A percentile compares a stretch with the other conserved stretches of the same genome.
These are phyloP conservation scores for Cephonodes hylas DNA, from an alignment of 2,888 invertebrate species.

Conservation along the genomic window DNA sequence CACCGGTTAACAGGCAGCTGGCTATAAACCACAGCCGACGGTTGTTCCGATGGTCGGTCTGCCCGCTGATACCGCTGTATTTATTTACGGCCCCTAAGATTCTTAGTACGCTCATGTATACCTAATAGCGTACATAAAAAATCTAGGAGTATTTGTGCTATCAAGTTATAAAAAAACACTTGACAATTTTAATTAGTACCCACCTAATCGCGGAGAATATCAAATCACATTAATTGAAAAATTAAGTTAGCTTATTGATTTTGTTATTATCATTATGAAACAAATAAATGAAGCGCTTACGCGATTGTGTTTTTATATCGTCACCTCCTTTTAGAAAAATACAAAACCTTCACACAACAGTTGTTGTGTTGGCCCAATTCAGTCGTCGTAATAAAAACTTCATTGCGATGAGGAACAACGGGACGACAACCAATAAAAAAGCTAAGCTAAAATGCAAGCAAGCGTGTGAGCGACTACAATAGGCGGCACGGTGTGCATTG, in stretches of 20 bases:
- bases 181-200: too few relatives aligned
- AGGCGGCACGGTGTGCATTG: constrained; percentile 44
- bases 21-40: constrained; percentile 43
- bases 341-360: too few relatives aligned
- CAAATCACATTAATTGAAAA: too few relatives aligned
- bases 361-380: too few relatives aligned
- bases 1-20: constrained; percentile 38
- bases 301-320: not conserved
- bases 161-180: not conserved
- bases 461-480: constrained; percentile 51
- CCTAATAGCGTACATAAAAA: not conserved
- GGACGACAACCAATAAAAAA: constrained; percentile 41
- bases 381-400: constrained; percentile 36
- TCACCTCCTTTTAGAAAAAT: too few relatives aligned
- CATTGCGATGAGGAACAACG: constrained; percentile 34
- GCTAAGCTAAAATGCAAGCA: constrained; percentile 50
- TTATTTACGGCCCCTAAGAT: constrained; percentile 54
- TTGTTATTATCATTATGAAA: not conserved
- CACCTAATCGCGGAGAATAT: not conserved
- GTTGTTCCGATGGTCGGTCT: constrained; percentile 38
- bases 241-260: too few relatives aligned
- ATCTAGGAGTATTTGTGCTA: not conserved
- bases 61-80: constrained; percentile 38
- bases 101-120: constrained; percentile 29
- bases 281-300: not conserved